Evolutionary conservation across 1,140 invertebrate species (phyloP).

Genomic region (Potamilus streckersoni): DNA sequence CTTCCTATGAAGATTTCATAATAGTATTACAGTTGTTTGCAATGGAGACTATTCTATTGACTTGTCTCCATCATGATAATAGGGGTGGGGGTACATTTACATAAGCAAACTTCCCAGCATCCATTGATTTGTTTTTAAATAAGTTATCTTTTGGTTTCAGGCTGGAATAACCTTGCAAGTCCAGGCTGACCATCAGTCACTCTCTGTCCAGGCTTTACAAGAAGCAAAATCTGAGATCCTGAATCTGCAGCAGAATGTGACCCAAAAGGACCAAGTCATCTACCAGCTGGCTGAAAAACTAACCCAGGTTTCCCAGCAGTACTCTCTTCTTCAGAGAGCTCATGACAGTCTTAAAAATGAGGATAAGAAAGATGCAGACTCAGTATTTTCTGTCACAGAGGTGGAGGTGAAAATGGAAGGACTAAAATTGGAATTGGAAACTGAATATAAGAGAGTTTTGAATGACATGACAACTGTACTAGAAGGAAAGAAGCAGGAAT

Average conservation of each 20-base stretch:
- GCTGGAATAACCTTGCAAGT: constrained; percentile 44
- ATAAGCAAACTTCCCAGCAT: too few relatives aligned
- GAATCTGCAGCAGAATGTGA: constrained; percentile 39
- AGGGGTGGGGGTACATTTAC: too few relatives aligned
- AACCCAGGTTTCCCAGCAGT: constrained; percentile 28
- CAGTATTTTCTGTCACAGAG: not conserved
- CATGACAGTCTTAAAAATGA: constrained; percentile 3
- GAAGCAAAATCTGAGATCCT: constrained; percentile 49
- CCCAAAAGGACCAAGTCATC: constrained; percentile 44
- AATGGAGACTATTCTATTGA: too few relatives aligned
- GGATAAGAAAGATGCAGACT: not conserved
- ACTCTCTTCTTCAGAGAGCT: not conserved
- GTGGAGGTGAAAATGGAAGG: not conserved
- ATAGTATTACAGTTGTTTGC: too few relatives aligned
- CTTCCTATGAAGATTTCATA: too few relatives aligned
- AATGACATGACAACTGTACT: not conserved
- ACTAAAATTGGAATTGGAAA: not conserved
- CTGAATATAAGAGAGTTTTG: not conserved
- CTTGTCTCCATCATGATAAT: too few relatives aligned
- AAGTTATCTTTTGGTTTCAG: constrained; percentile 37
- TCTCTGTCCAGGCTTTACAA: constrained; percentile 42
- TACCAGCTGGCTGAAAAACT: constrained; percentile 41
- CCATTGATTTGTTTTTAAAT: too few relatives aligned
- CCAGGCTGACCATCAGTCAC: constrained; percentile 40
- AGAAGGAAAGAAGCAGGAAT: too few relatives aligned